Base-by-base conservation (phyloP, 1,140 invertebrate species). In the Chelonus insularis region DNA sequence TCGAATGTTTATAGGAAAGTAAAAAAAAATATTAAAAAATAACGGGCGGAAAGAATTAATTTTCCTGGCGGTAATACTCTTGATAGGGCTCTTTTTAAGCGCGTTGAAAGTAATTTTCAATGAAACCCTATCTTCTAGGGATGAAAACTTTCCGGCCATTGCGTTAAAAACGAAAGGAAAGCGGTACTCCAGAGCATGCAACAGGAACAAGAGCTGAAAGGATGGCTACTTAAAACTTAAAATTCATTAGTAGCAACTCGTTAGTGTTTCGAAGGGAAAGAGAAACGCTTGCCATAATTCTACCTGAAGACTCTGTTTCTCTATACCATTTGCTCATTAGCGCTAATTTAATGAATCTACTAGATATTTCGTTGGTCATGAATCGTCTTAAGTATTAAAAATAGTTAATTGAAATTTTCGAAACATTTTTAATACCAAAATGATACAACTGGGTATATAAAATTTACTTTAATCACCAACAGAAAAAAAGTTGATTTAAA, bases 51-150 rank as follows among this genome's bases (percentile, higher is more conserved):
- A 57, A 43, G 16, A 41, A 43, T 57, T 32, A 57, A 57, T 57
- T 57, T 16, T 43, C 18, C 52, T 3, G 18, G 8, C 16, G 54
- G 39, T 57, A 47, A 34, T 1, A 11, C 23, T 16, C 1, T 11
- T 45, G 12, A 36, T 36, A 47, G 9, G 29, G 32, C n/a, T 36
- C 12, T 57, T 37, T 25, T 8, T 16, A 45, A 11, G 23, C 20
- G 23, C 18, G 12, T 7, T 34, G 18, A 57, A 60, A 65, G 63
- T 68, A 65, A 68, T 68, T 65, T 68, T 65, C 63, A 68, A 68
- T 68, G 58, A 68, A 65, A 63, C 57, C 56, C 55, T 25, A 34
- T 43, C 51, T 59, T 52, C 52, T 37, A 45, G 37, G 36, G 36
- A 3, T 8, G 47, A 59, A 54, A 65, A 61, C 55, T 65, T 60